phyloP scores from a whole-genome alignment of 1,140 invertebrate genomes.

The Stegodyphus dumicola region DNA sequence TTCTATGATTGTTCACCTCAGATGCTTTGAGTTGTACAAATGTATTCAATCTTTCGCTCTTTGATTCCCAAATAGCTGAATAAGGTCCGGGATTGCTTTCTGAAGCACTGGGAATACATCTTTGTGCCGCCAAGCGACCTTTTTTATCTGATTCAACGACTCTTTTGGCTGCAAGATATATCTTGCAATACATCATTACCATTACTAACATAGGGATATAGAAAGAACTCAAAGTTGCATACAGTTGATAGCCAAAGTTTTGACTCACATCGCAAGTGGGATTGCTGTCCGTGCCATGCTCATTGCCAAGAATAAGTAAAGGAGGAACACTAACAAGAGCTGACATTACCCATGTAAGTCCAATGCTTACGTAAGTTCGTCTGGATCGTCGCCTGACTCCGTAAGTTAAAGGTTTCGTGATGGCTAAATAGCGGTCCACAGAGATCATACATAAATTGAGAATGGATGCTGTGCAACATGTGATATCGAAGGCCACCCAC shows the following conservation, averaged over 20 bases:
- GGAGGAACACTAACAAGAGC: constrained; percentile 86
- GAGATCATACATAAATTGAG: constrained; percentile 87
- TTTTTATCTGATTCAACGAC: constrained; percentile 64
- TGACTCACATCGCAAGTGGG: constrained; percentile 64
- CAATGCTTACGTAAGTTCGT: constrained; percentile 88
- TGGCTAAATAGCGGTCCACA: constrained; percentile 89
- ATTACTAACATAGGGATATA: constrained; percentile 96
- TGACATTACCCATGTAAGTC: constrained; percentile 90
- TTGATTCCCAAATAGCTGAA: constrained; percentile 32
- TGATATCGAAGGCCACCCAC: constrained; percentile 88
- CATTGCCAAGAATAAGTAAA: constrained; percentile 84
- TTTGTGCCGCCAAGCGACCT: constrained; percentile 40
- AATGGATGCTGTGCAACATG: constrained; percentile 96
- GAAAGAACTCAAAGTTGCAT: constrained; percentile 92
- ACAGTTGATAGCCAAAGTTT: constrained; percentile 80
- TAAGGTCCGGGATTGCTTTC: not conserved
- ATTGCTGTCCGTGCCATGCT: constrained; percentile 68
- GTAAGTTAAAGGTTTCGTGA: constrained; percentile 92
- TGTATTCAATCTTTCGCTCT: constrained; percentile 9
- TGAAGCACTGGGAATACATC: constrained; percentile 19
- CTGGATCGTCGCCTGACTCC: constrained; percentile 89
- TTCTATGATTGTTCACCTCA: constrained; percentile 38
- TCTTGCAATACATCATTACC: constrained; percentile 96
- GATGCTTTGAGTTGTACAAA: constrained; percentile 40
- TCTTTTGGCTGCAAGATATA: constrained; percentile 84